These are phyloP conservation scores for Motacilla tschutschensis DNA, from an alignment of 2,113 vertebrate species.

Conservation along the genomic window DNA sequence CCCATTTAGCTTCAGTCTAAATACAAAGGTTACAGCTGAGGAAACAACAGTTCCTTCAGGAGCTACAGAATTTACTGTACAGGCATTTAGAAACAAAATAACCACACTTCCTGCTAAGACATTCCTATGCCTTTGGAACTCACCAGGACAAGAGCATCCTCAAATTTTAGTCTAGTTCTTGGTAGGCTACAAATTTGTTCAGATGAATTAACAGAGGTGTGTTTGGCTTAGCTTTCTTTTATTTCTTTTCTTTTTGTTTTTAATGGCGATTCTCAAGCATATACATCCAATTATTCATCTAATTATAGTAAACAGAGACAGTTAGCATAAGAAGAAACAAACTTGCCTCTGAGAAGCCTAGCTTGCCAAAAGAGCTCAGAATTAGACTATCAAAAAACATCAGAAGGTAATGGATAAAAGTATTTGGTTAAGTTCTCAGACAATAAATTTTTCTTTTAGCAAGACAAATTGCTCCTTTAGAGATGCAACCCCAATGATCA, in stretches of 20 bases:
- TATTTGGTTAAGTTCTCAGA: not conserved
- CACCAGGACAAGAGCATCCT: not conserved
- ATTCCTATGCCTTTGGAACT: not conserved
- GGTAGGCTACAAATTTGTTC: not conserved
- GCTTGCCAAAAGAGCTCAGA: not conserved
- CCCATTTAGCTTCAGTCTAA: conserved; percentile 54
- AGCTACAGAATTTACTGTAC: conserved; percentile 29
- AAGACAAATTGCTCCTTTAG: not conserved
- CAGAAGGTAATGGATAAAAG: not conserved
- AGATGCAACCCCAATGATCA: not conserved
- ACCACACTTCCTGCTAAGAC: conserved; percentile 33
- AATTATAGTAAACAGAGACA: not conserved
- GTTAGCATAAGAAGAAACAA: not conserved
- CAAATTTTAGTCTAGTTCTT: not conserved
- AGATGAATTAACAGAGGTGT: not conserved
- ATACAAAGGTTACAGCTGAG: conserved; percentile 46
- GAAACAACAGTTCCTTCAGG: conserved; percentile 33
- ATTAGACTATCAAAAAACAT: not conserved
- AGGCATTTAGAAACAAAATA: conserved; percentile 37
- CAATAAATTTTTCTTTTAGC: not conserved
- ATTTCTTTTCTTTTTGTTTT: accelerated
- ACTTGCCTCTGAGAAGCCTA: not conserved
- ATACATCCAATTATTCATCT: not conserved
- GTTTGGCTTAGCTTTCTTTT: not conserved
- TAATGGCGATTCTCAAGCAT: not conserved